Evolutionary conservation across 2,113 vertebrate species (phyloP).

Genomic region (Oreotrochilus melanogaster): DNA sequence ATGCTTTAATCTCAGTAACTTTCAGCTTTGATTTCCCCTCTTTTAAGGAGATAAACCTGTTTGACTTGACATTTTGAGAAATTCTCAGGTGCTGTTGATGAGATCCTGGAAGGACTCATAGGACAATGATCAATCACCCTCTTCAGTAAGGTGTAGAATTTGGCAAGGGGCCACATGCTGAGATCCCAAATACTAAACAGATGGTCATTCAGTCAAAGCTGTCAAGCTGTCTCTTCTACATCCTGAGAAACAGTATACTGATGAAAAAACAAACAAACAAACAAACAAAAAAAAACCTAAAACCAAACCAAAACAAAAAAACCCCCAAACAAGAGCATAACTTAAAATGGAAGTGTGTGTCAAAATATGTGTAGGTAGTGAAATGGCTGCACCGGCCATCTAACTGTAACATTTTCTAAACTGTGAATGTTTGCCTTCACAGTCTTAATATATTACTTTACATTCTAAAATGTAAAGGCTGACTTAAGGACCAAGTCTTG

Average conservation of each 20-base stretch:
- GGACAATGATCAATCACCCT: neutral
- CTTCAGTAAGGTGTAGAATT: neutral
- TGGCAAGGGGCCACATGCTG: accelerated
- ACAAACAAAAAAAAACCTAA: too few species aligned
- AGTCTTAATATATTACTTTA: neutral
- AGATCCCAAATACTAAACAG: neutral
- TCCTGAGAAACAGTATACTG: neutral
- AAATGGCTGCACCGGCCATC: neutral
- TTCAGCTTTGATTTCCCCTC: neutral
- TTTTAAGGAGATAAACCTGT: neutral
- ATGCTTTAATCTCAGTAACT: neutral
- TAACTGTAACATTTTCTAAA: neutral
- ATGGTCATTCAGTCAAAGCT: neutral
- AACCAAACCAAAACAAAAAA: too few species aligned
- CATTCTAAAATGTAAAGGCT: neutral
- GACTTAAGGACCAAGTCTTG: neutral
- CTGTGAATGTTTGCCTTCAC: neutral
- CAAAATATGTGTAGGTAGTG: neutral
- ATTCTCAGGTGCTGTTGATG: neutral
- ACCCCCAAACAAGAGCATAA: neutral
- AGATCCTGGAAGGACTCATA: neutral
- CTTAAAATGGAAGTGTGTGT: neutral
- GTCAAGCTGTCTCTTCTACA: neutral
- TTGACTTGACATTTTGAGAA: neutral
- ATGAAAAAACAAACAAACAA: neutral